Evolutionary conservation across 2,113 vertebrate species (phyloP).

Genomic region (Mesitornis unicolor): DNA sequence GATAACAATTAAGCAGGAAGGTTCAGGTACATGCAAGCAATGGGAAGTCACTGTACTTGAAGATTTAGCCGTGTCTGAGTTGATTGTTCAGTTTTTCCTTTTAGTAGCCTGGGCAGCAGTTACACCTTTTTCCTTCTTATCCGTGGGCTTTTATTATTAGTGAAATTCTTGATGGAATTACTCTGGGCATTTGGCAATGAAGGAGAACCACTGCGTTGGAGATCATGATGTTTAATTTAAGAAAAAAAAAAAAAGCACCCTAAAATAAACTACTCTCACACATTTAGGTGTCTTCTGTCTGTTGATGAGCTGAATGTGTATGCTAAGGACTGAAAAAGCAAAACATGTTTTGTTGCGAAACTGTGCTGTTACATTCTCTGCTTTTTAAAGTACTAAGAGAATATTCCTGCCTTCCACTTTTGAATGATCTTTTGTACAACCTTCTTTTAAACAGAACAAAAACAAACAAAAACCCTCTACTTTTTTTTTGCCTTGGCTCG

Average conservation of each 20-base stretch:
- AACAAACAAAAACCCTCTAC: fast-evolving
- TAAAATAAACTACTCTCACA: neutral
- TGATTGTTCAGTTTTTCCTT: neutral
- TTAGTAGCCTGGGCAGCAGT: neutral
- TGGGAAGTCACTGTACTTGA: neutral
- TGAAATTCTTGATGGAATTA: neutral
- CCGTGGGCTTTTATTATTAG: neutral
- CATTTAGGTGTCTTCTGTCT: neutral
- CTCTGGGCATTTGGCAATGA: neutral
- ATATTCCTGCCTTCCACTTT: neutral
- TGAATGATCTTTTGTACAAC: neutral
- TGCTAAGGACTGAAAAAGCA: neutral
- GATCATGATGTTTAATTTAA: neutral
- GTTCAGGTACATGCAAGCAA: neutral
- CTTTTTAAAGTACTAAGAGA: neutral
- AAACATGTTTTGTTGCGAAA: neutral
- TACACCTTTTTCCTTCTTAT: neutral
- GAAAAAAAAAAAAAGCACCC: neutral
- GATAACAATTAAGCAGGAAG: neutral
- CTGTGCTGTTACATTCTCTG: neutral
- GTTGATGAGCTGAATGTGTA: neutral
- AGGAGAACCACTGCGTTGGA: neutral
- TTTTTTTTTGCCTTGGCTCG: neutral
- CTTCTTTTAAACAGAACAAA: neutral
- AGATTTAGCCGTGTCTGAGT: neutral